Percentiles rank a stretch among this genome's conserved stretches.
These are phyloP conservation scores for Corapipo altera DNA, from an alignment of 2,113 vertebrate genomes.

Conservation along the genomic window DNA sequence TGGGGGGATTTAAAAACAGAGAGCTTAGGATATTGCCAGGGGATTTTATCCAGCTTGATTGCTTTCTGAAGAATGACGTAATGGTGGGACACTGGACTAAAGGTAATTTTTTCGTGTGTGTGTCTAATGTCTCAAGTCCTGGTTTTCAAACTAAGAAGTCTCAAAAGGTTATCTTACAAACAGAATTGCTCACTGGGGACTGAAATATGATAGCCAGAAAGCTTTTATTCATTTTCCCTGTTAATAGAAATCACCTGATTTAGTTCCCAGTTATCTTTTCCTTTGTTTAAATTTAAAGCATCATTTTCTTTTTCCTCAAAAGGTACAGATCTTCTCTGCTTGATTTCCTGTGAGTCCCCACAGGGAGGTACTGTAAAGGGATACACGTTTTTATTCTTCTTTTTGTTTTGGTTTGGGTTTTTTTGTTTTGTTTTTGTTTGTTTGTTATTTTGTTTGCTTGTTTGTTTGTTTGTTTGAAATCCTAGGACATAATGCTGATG, in stretches of 20 bases:
- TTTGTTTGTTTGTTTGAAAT: not conserved
- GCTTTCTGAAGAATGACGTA: not conserved
- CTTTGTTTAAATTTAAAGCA: not conserved
- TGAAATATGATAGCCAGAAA: not conserved
- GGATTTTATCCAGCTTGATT: not conserved
- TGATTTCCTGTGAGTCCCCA: not conserved
- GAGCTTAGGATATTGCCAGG: not conserved
- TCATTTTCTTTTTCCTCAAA: not conserved
- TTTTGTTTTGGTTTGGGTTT: not conserved
- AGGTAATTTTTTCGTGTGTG: not conserved
- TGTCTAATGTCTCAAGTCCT: not conserved
- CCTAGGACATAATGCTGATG: not conserved
- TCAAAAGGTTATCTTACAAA: not conserved
- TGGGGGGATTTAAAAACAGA: not conserved
- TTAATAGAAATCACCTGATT: not conserved
- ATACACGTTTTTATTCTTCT: fast-evolving
- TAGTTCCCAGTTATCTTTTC: not conserved
- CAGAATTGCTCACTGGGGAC: not conserved
- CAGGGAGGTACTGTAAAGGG: not conserved
- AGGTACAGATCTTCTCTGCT: not conserved
- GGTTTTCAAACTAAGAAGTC: not conserved
- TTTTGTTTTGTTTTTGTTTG: not conserved
- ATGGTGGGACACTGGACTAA: not conserved
- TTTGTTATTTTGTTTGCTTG: not conserved
- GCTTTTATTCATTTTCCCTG: not conserved